These are phyloP conservation scores for Tetraodon nigroviridis DNA, from an alignment of 2,113 vertebrate species.

Conservation along the genomic window DNA sequence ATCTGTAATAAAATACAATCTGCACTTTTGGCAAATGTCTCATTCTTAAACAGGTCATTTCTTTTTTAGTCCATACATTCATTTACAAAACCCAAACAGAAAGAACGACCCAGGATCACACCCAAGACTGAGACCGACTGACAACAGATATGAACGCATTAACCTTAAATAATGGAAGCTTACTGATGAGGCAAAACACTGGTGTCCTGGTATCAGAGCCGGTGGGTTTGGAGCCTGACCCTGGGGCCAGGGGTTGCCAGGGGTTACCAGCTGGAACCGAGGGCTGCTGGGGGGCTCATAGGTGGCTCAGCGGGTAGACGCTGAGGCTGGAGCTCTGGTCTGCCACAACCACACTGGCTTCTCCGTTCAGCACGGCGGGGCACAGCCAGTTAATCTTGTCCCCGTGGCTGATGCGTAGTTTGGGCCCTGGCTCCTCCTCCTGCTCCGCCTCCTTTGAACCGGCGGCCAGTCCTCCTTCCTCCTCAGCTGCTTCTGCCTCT, in stretches of 20 bases:
- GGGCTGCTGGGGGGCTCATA: conserved; percentile 10
- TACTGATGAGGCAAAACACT: too few species aligned
- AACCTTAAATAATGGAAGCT: too few species aligned
- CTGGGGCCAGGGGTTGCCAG: too few species aligned
- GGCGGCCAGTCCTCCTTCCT: conserved; percentile 11
- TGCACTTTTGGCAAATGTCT: too few species aligned
- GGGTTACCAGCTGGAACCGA: too few species aligned
- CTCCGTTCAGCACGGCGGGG: conserved; percentile 77
- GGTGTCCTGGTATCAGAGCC: too few species aligned
- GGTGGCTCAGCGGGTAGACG: conserved; percentile 73
- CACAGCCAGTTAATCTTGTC: conserved; percentile 96
- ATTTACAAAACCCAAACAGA: not conserved
- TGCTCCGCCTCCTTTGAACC: conserved; percentile 7
- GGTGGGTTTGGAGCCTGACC: too few species aligned
- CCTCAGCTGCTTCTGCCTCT: conserved; percentile 8
- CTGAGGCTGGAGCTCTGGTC: conserved; percentile 83
- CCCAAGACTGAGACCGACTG: too few species aligned
- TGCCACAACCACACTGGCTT: conserved; percentile 81
- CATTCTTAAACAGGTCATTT: not conserved
- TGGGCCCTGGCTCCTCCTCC: conserved; percentile 64
- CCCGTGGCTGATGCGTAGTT: conserved; percentile 80
- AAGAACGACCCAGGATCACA: not conserved
- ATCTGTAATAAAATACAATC: not conserved
- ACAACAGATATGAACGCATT: too few species aligned
- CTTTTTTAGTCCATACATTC: not conserved